Conservation (phyloP, 92 coral and sea anemone species). For the Plumapathes pennacea region DNA sequence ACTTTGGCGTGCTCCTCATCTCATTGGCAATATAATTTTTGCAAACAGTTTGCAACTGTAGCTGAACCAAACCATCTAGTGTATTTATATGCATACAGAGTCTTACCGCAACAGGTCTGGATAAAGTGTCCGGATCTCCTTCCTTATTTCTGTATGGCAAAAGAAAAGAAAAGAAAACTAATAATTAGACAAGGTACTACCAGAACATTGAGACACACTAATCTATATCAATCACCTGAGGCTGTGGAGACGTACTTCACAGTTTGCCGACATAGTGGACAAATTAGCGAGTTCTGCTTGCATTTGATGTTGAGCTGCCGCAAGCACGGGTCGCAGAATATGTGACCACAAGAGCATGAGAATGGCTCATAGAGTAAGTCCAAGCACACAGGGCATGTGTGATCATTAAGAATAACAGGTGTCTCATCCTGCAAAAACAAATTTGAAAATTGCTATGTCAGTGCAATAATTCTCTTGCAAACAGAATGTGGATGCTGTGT, state of each 20-base stretch:
- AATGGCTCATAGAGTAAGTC: constrained; percentile 83
- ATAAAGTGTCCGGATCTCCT: constrained; percentile 51
- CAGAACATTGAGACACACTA: background rate
- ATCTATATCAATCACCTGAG: constrained; percentile 41
- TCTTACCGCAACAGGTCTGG: constrained; percentile 59
- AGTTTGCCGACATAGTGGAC: constrained; percentile 81
- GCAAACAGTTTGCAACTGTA: too few relatives aligned
- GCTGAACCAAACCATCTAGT: too few relatives aligned
- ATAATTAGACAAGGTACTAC: background rate
- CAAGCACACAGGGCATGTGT: constrained; percentile 81
- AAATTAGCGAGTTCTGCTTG: constrained; percentile 45
- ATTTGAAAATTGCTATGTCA: background rate
- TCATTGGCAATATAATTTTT: too few relatives aligned
- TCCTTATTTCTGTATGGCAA: constrained; percentile 57
- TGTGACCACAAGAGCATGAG: constrained; percentile 76
- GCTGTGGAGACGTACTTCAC: constrained; percentile 68
- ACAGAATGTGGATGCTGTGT: too few relatives aligned
- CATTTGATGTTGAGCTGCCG: constrained; percentile 71
- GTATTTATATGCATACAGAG: too few relatives aligned
- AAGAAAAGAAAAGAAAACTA: background rate
- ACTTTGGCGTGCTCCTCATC: too few relatives aligned
- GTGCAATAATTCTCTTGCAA: background rate
- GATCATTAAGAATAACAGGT: constrained; percentile 46
- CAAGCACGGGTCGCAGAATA: constrained; percentile 94
- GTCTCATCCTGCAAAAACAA: constrained; percentile 3